Conservation (phyloP, 1,140 invertebrate species). For the Palaemon carinicauda region DNA sequence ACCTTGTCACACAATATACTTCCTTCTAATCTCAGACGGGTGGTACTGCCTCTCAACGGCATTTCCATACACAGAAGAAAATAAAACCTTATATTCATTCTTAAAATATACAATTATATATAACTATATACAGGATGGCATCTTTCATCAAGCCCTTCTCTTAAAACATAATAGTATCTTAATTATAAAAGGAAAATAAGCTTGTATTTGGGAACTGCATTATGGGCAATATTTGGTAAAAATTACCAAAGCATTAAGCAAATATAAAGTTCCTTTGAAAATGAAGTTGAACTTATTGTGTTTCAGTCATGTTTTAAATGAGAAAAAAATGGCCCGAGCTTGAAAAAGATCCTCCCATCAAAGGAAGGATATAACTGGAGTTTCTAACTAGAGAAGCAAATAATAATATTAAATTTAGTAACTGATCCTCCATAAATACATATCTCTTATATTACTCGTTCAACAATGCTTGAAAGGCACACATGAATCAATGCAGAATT, state of each 20-base stretch:
- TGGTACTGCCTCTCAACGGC: too few species aligned
- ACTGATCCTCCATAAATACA: not conserved
- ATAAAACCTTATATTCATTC: too few species aligned
- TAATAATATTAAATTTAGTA: slow-evolving; percentile 14
- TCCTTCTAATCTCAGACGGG: too few species aligned
- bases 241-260: slow-evolving; percentile 47
- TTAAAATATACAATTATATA: too few species aligned
- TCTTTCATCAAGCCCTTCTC: not conserved
- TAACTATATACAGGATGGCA: too few species aligned
- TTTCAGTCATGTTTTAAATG: slow-evolving; percentile 50
- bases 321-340: slow-evolving; percentile 19
- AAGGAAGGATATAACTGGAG: slow-evolving; percentile 18
- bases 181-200: slow-evolving; percentile 39
- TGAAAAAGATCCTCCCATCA: slow-evolving; percentile 42
- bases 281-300: slow-evolving; percentile 31
- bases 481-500: too few species aligned
- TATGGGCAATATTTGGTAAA: slow-evolving; percentile 44
- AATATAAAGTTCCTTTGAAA: slow-evolving; percentile 29
- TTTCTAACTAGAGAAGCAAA: not conserved
- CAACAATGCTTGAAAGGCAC: too few species aligned
- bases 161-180: slow-evolving; percentile 24
- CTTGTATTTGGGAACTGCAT: slow-evolving; percentile 39
- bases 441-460: too few species aligned
- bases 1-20: too few species aligned
- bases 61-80: too few species aligned